phyloP scores from a whole-genome alignment of 2,113 vertebrate genomes.

The Antechinus stuartii region DNA sequence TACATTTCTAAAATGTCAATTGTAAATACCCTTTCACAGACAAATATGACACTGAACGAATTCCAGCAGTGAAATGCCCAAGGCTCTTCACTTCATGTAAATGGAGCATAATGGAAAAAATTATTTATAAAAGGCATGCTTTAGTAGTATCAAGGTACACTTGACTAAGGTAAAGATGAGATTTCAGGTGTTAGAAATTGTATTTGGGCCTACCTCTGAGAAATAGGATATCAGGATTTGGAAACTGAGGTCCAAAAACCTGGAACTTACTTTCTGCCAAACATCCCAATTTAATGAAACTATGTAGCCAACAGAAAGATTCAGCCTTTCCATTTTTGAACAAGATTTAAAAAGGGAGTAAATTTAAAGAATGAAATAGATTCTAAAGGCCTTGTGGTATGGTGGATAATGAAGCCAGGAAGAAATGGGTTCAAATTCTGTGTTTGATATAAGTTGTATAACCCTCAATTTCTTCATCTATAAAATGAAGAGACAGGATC shows the following conservation, averaged over 20 bases:
- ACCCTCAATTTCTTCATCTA: neutral
- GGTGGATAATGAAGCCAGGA: neutral
- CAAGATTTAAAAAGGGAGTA: neutral
- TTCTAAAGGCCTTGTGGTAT: neutral
- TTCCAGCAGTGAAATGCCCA: slow-evolving; percentile 58
- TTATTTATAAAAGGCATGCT: slow-evolving; percentile 49
- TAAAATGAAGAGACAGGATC: neutral
- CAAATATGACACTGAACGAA: slow-evolving; percentile 69
- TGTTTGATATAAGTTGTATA: neutral
- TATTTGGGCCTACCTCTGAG: slow-evolving; percentile 23
- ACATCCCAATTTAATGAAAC: neutral
- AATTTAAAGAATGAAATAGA: neutral
- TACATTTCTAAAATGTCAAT: slow-evolving; percentile 77
- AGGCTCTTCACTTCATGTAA: slow-evolving; percentile 55
- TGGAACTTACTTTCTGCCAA: neutral
- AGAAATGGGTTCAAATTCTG: neutral
- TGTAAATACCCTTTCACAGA: slow-evolving; percentile 76
- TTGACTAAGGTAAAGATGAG: slow-evolving; percentile 42
- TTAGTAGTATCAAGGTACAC: slow-evolving; percentile 15
- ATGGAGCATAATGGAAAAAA: slow-evolving; percentile 62
- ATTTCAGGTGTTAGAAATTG: neutral
- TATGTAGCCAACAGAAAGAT: neutral
- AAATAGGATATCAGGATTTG: neutral
- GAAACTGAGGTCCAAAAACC: neutral
- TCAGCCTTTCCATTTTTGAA: neutral